Evolutionary conservation across 1,140 invertebrate species (phyloP), one percentile per base, ranked within the genome.

Genomic region (Diorhabda carinulata): DNA sequence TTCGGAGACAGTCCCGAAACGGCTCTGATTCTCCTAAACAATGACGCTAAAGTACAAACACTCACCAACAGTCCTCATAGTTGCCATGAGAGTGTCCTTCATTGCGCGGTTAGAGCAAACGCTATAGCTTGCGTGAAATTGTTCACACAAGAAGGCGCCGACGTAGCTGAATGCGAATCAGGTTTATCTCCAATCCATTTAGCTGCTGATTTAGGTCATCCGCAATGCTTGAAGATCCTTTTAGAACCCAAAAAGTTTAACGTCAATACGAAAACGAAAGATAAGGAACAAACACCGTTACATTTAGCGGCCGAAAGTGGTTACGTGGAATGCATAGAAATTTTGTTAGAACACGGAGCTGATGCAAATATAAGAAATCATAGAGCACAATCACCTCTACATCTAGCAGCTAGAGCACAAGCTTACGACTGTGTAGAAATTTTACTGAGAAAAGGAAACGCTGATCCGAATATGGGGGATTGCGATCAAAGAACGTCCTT

Each of bases 221-320:
- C 86, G 2, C 86, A 88, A 66, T 91, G 91, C 72, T 81, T 93
- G 5, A 83, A 85, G 25, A 85, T 90, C 44, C 82, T 94, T 42
- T 70, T 93, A n/a, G 86, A 88, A 68, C 87, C 87, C 3, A 86
- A 87, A 41, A 87, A 43, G 82, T 85, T 71, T 84, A 87, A 44
- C 79, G 84, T 78, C 83, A 94, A 86, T 82, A 85, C 52, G 71
- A 87, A 83, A 69, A 88, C 88, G 3, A 79, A 87, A 4, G 88
- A 89, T 67, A 86, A 88, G 74, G 87, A 89, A 74, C 90, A 90
- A 57, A 93, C 91, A 0, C 87, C 92, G 0, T 77, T 95, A 10
- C 93, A 95, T 81, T 82, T 94, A 70, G 91, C 92, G 0, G 91
- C 92, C 2, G 90, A 92, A 71, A 90, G 90, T 61, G 91, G 91